A percentile compares a stretch with the other conserved stretches of the same genome.
These are phyloP conservation scores for Gnathonemus longibarbis DNA, from an alignment of 2,113 vertebrate genomes.

Conservation along the genomic window DNA sequence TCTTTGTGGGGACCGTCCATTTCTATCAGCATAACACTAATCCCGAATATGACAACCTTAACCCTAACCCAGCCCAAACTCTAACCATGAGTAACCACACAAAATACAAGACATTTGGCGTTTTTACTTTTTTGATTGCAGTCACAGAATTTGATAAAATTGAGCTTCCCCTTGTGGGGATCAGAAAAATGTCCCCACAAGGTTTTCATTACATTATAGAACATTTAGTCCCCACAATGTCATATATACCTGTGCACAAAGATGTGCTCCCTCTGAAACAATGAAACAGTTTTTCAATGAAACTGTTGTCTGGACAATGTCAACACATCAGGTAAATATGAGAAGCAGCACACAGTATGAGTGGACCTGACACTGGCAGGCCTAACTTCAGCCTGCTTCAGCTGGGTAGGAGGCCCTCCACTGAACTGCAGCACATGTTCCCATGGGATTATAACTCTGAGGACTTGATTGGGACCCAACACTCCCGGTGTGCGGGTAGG, in stretches of 20 bases:
- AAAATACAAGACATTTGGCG: neutral
- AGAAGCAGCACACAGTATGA: neutral
- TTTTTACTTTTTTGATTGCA: neutral
- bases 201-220: neutral
- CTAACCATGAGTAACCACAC: neutral
- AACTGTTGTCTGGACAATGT: neutral
- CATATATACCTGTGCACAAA: conserved; percentile 10
- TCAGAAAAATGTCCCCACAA: neutral
- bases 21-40: neutral
- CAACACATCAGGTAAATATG: neutral
- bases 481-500: neutral
- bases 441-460: neutral
- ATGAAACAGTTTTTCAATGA: too few species aligned
- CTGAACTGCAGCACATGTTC: neutral
- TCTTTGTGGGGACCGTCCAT: neutral
- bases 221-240: conserved; percentile 23
- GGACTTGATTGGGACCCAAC: neutral
- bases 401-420: neutral
- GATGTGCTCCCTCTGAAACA: neutral
- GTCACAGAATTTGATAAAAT: neutral
- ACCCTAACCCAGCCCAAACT: neutral
- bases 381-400: neutral
- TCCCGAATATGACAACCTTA: neutral
- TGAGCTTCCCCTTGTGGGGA: neutral
- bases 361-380: neutral